phyloP scores from a whole-genome alignment of 2,113 vertebrate genomes.

The Gadus chalcogrammus region DNA sequence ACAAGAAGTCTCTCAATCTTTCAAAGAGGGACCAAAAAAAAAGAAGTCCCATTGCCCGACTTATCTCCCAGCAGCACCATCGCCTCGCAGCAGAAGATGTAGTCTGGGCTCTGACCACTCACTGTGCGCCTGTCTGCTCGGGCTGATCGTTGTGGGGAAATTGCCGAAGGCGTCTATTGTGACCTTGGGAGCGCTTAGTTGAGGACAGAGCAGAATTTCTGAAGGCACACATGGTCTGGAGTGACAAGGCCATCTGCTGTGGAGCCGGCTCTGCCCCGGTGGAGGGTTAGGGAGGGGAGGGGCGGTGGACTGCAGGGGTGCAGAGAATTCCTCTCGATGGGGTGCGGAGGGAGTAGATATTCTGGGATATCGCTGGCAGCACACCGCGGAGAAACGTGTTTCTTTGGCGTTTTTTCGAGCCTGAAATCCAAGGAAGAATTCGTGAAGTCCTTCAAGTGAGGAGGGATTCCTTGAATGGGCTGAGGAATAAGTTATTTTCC shows the following conservation, averaged over 20 bases:
- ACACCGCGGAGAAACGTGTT: slow-evolving; percentile 60
- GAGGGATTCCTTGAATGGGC: slow-evolving; percentile 26
- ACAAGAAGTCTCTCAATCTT: slow-evolving; percentile 39
- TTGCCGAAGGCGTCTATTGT: slow-evolving; percentile 58
- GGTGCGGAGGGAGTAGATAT: slow-evolving; percentile 76
- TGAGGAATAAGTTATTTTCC: slow-evolving; percentile 35
- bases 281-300: slow-evolving; percentile 47
- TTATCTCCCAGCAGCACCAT: too few species aligned
- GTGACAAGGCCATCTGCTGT: slow-evolving; percentile 79
- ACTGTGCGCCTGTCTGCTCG: slow-evolving; percentile 11
- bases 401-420: slow-evolving; percentile 57
- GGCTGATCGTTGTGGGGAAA: slow-evolving; percentile 32
- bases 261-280: slow-evolving; percentile 63
- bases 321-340: slow-evolving; percentile 72
- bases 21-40: too few species aligned
- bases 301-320: slow-evolving; percentile 40
- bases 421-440: slow-evolving; percentile 43
- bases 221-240: slow-evolving; percentile 78
- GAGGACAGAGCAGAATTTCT: slow-evolving; percentile 76
- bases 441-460: slow-evolving; percentile 39
- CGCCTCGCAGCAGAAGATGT: too few species aligned
- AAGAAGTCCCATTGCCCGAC: slow-evolving; percentile 24
- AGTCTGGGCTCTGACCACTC: slow-evolving; percentile 7
- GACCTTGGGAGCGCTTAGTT: slow-evolving; percentile 75
- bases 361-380: slow-evolving; percentile 70